phyloP scores from a whole-genome alignment of 2,113 vertebrate genomes.

The Hippocampus abdominalis region DNA sequence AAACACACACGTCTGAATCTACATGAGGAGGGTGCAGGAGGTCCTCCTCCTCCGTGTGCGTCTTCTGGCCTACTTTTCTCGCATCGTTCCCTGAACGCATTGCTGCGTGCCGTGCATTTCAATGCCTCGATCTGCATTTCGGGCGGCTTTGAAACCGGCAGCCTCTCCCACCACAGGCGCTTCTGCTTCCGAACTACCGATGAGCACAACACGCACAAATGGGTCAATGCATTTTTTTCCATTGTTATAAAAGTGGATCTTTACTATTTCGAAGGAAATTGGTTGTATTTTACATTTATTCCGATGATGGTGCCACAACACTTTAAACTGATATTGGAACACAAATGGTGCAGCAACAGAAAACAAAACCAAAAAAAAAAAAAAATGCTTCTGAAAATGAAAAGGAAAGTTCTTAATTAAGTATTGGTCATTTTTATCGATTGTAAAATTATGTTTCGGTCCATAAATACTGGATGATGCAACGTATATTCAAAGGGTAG shows the following conservation, averaged over 20 bases:
- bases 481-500: no score
- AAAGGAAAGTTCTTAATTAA: no score
- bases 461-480: no score
- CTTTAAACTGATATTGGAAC: background rate
- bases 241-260: no score
- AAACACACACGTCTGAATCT: background rate
- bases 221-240: background rate
- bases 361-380: no score
- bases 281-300: no score
- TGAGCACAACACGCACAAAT: background rate
- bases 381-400: no score
- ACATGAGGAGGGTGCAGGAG: background rate
- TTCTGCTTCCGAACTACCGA: constrained; percentile 31
- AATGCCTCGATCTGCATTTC: constrained; percentile 54
- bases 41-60: constrained; percentile 8
- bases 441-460: no score
- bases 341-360: no score
- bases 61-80: constrained; percentile 44
- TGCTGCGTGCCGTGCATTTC: constrained; percentile 51
- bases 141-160: constrained; percentile 39
- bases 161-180: constrained; percentile 6
- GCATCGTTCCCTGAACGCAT: constrained; percentile 30
- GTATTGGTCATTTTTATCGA: no score
- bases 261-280: no score
- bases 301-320: no score